Percentiles rank a stretch among this genome's conserved stretches.
These are phyloP conservation scores for Aproaerema taeniolella DNA, from an alignment of 2,888 invertebrate genomes.

Conservation along the genomic window DNA sequence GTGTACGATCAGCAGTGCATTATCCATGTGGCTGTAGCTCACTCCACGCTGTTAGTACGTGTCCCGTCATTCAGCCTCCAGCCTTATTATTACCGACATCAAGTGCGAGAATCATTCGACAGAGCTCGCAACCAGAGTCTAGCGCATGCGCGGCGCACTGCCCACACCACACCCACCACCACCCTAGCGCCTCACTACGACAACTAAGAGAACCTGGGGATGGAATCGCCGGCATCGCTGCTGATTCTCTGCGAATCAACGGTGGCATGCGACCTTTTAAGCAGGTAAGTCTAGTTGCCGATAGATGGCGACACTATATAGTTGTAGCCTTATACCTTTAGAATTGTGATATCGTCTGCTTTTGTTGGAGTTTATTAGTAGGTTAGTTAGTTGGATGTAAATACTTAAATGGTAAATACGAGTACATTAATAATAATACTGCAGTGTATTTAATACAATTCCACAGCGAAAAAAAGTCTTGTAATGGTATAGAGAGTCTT, in stretches of 20 bases:
- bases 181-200: constrained; percentile 90
- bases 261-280: constrained; percentile 97
- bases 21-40: constrained; percentile 79
- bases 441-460: not conserved
- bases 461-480: no score
- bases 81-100: constrained; percentile 84
- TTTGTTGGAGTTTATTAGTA: not conserved
- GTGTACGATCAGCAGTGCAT: constrained; percentile 84
- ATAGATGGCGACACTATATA: constrained; percentile 53
- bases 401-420: no score
- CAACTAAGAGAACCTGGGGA: constrained; percentile 90
- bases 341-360: not conserved
- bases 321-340: not conserved
- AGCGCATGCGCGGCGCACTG: constrained; percentile 81
- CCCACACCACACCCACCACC: constrained; percentile 80
- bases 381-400: no score
- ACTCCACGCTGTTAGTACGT: constrained; percentile 77
- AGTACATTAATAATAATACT: not conserved
- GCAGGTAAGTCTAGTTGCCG: constrained; percentile 82
- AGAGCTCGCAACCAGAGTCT: constrained; percentile 91
- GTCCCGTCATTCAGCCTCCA: constrained; percentile 82
- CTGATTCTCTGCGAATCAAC: constrained; percentile 96
- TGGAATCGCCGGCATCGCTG: constrained; percentile 96
- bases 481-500: no score
- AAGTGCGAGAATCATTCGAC: constrained; percentile 89